Percentiles rank a stretch among this genome's conserved stretches.
Evolutionary conservation across 2,888 invertebrate species (phyloP).

Genomic region (Amphipyra berbera): DNA sequence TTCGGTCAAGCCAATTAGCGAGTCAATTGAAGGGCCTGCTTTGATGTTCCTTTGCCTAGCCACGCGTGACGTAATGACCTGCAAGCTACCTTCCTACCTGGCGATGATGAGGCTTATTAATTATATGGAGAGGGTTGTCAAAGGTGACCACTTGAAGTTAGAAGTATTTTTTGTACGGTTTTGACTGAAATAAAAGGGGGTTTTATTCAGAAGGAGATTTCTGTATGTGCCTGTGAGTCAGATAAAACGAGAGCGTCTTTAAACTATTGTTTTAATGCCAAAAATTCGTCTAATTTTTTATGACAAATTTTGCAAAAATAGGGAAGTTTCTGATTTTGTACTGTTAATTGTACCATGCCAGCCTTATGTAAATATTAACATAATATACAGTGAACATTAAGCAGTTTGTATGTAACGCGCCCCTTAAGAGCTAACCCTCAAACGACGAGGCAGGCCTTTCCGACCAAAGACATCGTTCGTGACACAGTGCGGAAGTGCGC

Average conservation of each 20-base stretch:
- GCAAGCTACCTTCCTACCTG: constrained; percentile 57
- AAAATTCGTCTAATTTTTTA: too few species aligned
- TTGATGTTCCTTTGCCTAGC: constrained; percentile 77
- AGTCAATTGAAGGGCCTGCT: constrained; percentile 76
- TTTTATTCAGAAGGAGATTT: constrained; percentile 1
- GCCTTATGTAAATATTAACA: constrained; percentile 18
- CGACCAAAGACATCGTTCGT: constrained; percentile 77
- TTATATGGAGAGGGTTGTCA: constrained; percentile 33
- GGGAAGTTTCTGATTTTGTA: too few species aligned
- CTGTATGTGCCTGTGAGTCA: neutral
- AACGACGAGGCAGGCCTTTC: constrained; percentile 68
- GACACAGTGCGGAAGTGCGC: constrained; percentile 79
- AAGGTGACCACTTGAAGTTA: constrained; percentile 43
- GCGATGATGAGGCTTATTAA: constrained; percentile 60
- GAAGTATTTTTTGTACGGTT: constrained; percentile 11
- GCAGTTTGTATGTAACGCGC: constrained; percentile 36
- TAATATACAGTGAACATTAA: constrained; percentile 12
- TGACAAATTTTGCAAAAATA: too few species aligned
- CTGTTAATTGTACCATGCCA: neutral
- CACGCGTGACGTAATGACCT: constrained; percentile 64
- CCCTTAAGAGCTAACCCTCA: constrained; percentile 65
- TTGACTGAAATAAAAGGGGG: constrained; percentile 6
- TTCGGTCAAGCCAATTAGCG: constrained; percentile 86
- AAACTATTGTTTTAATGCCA: too few species aligned
- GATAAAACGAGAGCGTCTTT: too few species aligned